Evolutionary conservation across 2,113 vertebrate genomes (phyloP).

Genomic region (Eonycteris spelaea): DNA sequence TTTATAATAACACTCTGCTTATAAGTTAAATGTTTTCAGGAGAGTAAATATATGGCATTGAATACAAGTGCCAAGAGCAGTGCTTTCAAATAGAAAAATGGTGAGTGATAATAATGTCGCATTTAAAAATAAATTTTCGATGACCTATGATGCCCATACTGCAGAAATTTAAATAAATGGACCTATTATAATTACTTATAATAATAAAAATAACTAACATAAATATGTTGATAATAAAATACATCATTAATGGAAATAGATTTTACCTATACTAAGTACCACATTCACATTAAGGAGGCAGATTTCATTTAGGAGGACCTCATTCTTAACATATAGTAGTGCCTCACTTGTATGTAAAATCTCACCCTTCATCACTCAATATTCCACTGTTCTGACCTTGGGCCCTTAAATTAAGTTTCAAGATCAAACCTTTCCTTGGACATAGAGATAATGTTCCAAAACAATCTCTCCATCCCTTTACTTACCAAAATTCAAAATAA

Average conservation of each 20-base stretch:
- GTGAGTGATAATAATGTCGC: background rate
- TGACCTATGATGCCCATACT: background rate
- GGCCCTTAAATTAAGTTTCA: background rate
- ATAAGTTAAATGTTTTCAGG: background rate
- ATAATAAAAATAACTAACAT: background rate
- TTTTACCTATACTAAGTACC: background rate
- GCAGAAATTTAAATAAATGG: background rate
- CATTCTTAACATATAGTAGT: background rate
- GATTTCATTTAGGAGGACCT: background rate
- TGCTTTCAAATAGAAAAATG: background rate
- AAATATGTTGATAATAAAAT: background rate
- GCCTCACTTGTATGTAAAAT: background rate
- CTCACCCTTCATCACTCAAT: background rate
- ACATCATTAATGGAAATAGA: background rate
- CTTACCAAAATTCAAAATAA: background rate
- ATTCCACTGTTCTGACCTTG: background rate
- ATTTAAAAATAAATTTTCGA: background rate
- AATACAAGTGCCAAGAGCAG: background rate
- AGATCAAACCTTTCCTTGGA: background rate
- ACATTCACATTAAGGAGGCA: background rate
- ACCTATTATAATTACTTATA: background rate
- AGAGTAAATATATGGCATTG: background rate
- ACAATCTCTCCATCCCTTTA: background rate
- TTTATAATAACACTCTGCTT: background rate
- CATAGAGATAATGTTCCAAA: background rate